A percentile compares a stretch with the other conserved stretches of the same genome.
These are phyloP conservation scores for Struthio camelus DNA, from an alignment of 2,113 vertebrate species.

Conservation along the genomic window DNA sequence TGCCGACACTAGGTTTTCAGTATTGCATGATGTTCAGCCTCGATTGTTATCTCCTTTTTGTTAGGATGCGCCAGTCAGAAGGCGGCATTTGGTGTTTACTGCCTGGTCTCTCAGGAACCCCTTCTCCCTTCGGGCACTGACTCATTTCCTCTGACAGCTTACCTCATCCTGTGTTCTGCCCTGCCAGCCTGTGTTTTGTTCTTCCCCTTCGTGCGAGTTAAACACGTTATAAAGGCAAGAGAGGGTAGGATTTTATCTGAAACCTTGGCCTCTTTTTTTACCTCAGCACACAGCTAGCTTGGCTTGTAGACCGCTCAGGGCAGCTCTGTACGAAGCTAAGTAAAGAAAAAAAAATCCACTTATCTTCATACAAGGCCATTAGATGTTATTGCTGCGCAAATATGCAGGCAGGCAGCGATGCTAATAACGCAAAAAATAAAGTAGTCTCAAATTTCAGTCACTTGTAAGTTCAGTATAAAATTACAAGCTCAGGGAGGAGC, in stretches of 20 bases:
- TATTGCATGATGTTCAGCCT: no score
- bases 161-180: background rate
- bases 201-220: background rate
- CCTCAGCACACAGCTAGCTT: rapidly evolving
- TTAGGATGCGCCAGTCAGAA: background rate
- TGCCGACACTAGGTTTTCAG: background rate
- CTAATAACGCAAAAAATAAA: background rate
- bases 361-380: background rate
- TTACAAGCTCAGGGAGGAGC: no score
- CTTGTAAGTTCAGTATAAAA: background rate
- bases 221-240: background rate
- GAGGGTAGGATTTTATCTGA: rapidly evolving
- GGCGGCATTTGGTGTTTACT: background rate
- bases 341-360: background rate
- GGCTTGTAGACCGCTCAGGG: background rate
- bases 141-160: conserved; percentile 59
- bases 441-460: background rate
- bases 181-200: background rate
- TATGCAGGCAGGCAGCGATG: rapidly evolving
- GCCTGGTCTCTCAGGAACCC: background rate
- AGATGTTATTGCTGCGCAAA: background rate
- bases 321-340: rapidly evolving
- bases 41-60: background rate
- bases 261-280: background rate
- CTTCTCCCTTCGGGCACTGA: background rate